phyloP scores from a whole-genome alignment of 2,888 invertebrate genomes.

The Clistopyga incitator region DNA sequence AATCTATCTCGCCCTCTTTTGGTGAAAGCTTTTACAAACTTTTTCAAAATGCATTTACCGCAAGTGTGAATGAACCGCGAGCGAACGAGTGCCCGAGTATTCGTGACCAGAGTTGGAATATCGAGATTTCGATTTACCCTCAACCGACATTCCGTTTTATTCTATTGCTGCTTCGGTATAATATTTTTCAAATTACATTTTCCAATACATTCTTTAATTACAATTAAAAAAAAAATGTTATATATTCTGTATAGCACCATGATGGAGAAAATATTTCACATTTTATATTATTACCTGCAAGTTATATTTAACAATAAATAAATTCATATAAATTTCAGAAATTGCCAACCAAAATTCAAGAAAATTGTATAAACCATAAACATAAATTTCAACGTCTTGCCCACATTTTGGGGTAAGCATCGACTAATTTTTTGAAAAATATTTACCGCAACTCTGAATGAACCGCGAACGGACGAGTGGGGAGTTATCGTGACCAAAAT shows the following conservation, averaged over 20 bases:
- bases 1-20: background rate
- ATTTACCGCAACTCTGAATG: background rate
- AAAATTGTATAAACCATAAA: background rate
- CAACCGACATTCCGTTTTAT: conserved; percentile 37
- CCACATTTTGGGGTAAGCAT: background rate
- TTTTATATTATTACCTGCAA: too few species aligned
- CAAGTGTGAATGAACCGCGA: background rate
- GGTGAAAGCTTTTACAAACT: background rate
- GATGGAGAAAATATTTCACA: too few species aligned
- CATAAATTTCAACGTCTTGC: background rate
- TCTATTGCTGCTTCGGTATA: background rate
- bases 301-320: too few species aligned
- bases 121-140: conserved; percentile 48
- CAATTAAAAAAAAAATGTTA: too few species aligned
- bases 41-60: background rate
- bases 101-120: conserved; percentile 27
- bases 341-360: background rate
- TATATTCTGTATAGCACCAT: too few species aligned
- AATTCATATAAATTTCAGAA: too few species aligned
- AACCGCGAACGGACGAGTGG: background rate
- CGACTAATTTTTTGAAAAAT: background rate
- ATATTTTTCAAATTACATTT: too few species aligned
- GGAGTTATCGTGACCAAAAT: background rate
- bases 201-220: too few species aligned
- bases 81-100: background rate